Evolutionary conservation across 2,888 invertebrate genomes (phyloP).

Genomic region (Nipponacmea schrenckii): DNA sequence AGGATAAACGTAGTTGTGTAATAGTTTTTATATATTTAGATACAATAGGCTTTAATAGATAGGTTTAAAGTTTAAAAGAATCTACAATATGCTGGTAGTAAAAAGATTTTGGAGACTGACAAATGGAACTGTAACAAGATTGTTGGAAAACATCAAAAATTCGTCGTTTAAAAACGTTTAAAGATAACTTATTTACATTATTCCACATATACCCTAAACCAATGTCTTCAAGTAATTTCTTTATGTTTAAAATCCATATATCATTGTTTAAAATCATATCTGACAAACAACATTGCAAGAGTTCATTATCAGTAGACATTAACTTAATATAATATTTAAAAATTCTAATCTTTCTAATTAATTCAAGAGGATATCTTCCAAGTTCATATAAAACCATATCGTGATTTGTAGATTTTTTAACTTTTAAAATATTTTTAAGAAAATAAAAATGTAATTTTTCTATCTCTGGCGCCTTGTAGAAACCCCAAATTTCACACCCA

Average conservation of each 20-base stretch:
- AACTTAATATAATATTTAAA: not conserved
- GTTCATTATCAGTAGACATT: not conserved
- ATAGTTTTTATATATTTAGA: too few relatives aligned
- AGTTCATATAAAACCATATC: too few relatives aligned
- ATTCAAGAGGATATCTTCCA: conserved; percentile 2
- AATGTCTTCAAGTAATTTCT: not conserved
- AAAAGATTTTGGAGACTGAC: too few relatives aligned
- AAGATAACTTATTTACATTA: not conserved
- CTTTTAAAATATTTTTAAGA: not conserved
- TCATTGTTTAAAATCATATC: not conserved
- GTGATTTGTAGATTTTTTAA: too few relatives aligned
- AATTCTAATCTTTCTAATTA: not conserved
- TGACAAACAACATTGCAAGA: not conserved
- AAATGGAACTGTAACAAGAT: not conserved
- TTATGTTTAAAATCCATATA: too few relatives aligned
- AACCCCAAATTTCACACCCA: not conserved
- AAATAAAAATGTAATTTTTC: not conserved
- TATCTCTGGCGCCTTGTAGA: not conserved
- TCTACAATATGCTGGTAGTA: too few relatives aligned
- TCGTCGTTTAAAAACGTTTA: not conserved
- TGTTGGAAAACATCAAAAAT: not conserved
- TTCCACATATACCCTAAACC: not conserved
- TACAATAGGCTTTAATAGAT: too few relatives aligned
- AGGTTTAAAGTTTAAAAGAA: too few relatives aligned
- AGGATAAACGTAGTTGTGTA: too few relatives aligned